Percentiles rank a stretch among this genome's conserved stretches.
These are phyloP conservation scores for Ostrea denselamellosa DNA, from an alignment of 1,140 invertebrate species.

Conservation along the genomic window DNA sequence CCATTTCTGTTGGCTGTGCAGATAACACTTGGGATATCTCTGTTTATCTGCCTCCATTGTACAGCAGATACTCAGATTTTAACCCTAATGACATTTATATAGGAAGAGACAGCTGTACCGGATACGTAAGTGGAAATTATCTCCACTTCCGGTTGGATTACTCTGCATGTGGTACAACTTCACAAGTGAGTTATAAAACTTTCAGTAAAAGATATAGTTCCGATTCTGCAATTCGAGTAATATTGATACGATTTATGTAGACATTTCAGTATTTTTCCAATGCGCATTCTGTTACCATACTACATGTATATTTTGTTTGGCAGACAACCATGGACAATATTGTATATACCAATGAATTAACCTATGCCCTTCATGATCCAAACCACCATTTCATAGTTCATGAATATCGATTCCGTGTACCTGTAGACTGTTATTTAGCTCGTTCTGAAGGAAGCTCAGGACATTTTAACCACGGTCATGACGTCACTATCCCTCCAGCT, in stretches of 20 bases:
- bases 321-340: background rate
- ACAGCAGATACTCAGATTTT: conserved; percentile 24
- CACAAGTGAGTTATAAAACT: background rate
- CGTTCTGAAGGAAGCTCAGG: background rate
- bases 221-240: too few species aligned
- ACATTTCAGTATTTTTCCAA: too few species aligned
- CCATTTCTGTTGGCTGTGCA: background rate
- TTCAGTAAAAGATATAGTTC: too few species aligned
- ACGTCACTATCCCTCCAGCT: background rate
- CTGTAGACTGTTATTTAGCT: conserved; percentile 37
- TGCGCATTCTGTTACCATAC: too few species aligned
- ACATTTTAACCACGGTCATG: conserved; percentile 32
- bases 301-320: background rate
- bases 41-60: conserved; percentile 13
- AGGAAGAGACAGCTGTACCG: conserved; percentile 43
- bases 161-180: conserved; percentile 12
- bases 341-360: conserved; percentile 35
- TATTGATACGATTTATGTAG: too few species aligned
- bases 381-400: conserved; percentile 33
- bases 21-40: conserved; percentile 33
- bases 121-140: conserved; percentile 35
- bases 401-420: conserved; percentile 41
- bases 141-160: conserved; percentile 38
- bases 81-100: conserved; percentile 40
- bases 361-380: conserved; percentile 48